Evolutionary conservation across 2,113 vertebrate species (phyloP), one percentile per base, ranked within the genome.

Genomic region (Rhinopomastus cyanomelas): DNA sequence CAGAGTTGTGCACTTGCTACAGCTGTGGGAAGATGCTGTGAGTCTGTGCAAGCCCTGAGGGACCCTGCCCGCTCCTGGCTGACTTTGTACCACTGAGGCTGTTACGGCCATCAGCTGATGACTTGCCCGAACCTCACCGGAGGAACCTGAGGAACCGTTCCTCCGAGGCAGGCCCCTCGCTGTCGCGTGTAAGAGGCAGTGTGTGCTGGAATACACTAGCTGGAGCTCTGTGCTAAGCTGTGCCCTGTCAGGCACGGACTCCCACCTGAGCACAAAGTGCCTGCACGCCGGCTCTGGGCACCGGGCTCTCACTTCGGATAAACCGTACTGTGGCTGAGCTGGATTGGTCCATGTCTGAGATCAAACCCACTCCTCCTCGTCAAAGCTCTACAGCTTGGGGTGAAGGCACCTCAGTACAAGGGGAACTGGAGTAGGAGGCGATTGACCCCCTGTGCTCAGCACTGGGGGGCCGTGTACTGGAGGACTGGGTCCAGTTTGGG

Each of bases 131-230:
- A 42, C 7, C 19, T 68, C 11, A 9, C 11, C 57, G 78, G 61
- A 75, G n/a, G n/a, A 75, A 88, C 6, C 16, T n/a, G 36, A 81
- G 66, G 59, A 76, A 62, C 9, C 7, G 34, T 52, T 74, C n/a
- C 49, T 30, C 39, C 21, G 9, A 19, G 44, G 27, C 20, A 4
- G 6, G 5, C n/a, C 78, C 30, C 22, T 23, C n/a, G 39, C 39
- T 83, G 22, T 26, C 18, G 26, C 48, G n/a, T 51, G 22, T 46
- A 65, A 76, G 37, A 2, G 49, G 69, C 55, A 94, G 16, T 91
- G 88, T 59, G 30, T 76, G 19, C 14, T 76, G 84, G 68, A 61
- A 36, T 48, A 46, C 94, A 11, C 80, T 92, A 95, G 91, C 74
- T 88, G 83, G 88, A 91, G 94, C 83, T 91, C 83, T 79, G 2